phyloP scores from a whole-genome alignment of 2,888 invertebrate species.

The Drosophila mettleri region DNA sequence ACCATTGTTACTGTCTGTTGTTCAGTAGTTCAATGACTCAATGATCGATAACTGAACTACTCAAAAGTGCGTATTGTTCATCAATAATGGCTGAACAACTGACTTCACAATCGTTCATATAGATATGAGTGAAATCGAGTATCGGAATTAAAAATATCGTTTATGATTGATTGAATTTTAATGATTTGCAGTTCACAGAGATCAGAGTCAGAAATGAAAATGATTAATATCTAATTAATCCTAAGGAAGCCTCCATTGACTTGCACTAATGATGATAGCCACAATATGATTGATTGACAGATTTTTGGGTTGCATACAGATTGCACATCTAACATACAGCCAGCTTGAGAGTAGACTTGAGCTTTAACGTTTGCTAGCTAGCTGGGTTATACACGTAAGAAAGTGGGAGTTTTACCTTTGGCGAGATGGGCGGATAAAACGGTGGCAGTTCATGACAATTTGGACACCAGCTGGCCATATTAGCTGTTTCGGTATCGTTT shows the following conservation, averaged over 20 bases:
- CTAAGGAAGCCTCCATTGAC: neutral
- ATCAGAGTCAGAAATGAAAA: neutral
- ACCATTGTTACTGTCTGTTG: neutral
- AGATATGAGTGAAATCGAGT: neutral
- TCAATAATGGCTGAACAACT: neutral
- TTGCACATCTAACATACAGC: constrained; percentile 38
- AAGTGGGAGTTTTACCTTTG: constrained; percentile 74
- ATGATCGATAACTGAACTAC: neutral
- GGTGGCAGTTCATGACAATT: constrained; percentile 81
- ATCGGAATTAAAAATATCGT: no score
- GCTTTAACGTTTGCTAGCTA: constrained; percentile 24
- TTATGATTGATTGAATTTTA: neutral
- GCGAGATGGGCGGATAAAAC: constrained; percentile 77
- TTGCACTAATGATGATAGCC: constrained; percentile 35
- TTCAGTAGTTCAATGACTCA: neutral
- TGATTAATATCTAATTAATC: constrained; percentile 9
- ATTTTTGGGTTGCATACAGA: constrained; percentile 17
- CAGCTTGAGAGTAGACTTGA: constrained; percentile 13
- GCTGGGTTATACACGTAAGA: constrained; percentile 11
- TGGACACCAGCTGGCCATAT: constrained; percentile 81
- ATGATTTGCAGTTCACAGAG: neutral
- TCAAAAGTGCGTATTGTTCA: neutral
- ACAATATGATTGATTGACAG: constrained; percentile 36
- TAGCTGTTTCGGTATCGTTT: constrained; percentile 37
- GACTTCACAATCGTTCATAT: neutral